phyloP scores from a whole-genome alignment of 2,888 invertebrate genomes.

The Eudasyphora cyanicolor region DNA sequence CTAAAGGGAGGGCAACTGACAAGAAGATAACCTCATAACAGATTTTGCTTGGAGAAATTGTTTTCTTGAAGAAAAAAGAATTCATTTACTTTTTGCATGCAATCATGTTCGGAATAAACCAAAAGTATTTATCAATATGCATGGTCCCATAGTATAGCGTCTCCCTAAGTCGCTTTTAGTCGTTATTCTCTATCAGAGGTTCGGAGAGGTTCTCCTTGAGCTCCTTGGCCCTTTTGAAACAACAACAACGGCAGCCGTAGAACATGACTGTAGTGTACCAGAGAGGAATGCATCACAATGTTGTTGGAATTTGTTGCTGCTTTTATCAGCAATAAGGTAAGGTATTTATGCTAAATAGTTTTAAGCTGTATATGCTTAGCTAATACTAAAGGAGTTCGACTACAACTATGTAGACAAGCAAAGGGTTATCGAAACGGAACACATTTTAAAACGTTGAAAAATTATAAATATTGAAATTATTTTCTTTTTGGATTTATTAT shows the following conservation, averaged over 20 bases:
- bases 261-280: not conserved
- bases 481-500: too few relatives aligned
- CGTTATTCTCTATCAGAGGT: not conserved
- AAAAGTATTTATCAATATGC: constrained; percentile 37
- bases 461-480: too few relatives aligned
- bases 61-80: constrained; percentile 8
- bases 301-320: not conserved
- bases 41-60: not conserved
- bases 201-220: too few relatives aligned
- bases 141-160: not conserved
- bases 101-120: constrained; percentile 31
- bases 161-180: too few relatives aligned
- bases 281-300: not conserved
- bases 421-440: constrained; percentile 16
- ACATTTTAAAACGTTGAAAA: too few relatives aligned
- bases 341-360: constrained; percentile 60
- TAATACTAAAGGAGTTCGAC: constrained; percentile 33
- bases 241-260: constrained; percentile 17
- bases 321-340: not conserved
- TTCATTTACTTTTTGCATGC: too few relatives aligned
- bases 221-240: not conserved
- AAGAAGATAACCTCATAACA: not conserved
- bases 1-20: too few relatives aligned
- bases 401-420: constrained; percentile 5
- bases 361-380: constrained; percentile 50